Evolutionary conservation across 2,888 invertebrate species (phyloP), one percentile per base, ranked within the genome.

Genomic region (Bombyx huttoni): DNA sequence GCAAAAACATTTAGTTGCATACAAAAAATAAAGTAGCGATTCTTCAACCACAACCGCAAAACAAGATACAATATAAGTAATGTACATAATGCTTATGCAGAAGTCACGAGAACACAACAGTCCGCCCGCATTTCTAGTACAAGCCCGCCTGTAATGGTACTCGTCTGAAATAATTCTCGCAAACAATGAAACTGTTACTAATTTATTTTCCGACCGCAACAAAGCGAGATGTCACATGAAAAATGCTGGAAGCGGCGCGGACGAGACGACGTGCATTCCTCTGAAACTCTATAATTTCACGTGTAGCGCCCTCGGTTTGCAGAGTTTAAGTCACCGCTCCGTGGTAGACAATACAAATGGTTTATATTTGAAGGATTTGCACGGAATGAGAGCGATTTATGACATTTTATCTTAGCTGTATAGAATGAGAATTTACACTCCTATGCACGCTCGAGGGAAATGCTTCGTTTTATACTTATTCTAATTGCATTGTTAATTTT

Each of bases 121-220:
- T 40, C 40, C 54, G 54, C 54, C 49, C 48, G 50, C 58, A 58
- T 61, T 56, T 55, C 54, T 12, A 45, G 53, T 56, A 54, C 61
- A 60, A 64, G 58, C 57, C 49, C 49, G 57, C 60, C 63, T 59
- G 58, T 61, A 57, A 58, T 64, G 58, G 59, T 62, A 67, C 67
- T 64, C 64, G 55, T 55, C 63, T 66, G 68, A 60, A 65, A 83
- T 81, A 80, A 85, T 85, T 83, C 77, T 75, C 74, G 65, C 81
- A 83, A 84, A 86, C 84, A 88, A 81, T 86, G 85, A 83, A 84
- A 87, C 84, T 83, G 87, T 87, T 81, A 85, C 83, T 87, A 86
- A 88, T 88, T 87, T 86, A 83, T 88, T 86, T 82, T 72, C 75
- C 80, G 70, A 81, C 86, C 85, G 68, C 84, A 84, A 86, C 87